Conservation (phyloP, 2,888 invertebrate genomes). For the Andrena dorsata region DNA sequence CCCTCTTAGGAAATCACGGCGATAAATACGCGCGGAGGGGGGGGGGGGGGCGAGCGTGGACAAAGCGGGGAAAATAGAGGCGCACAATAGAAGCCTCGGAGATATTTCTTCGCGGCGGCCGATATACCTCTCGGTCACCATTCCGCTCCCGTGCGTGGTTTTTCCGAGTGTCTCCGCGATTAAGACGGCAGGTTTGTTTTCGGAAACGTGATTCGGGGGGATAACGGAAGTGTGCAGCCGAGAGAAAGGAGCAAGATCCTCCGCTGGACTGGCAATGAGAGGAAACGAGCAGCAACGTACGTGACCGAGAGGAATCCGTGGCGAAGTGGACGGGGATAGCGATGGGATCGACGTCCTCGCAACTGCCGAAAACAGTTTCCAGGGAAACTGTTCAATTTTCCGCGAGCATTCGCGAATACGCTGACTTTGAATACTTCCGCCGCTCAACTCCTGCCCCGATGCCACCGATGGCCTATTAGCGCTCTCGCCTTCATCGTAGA, state of each 20-base stretch:
- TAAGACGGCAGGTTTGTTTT: conserved; percentile 60
- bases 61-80: neutral
- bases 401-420: neutral
- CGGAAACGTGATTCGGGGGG: conserved; percentile 44
- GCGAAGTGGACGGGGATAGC: conserved; percentile 9
- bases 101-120: conserved; percentile 24
- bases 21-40: conserved; percentile 26
- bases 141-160: neutral
- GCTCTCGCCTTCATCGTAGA: neutral
- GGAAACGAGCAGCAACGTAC: conserved; percentile 27
- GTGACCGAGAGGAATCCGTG: conserved; percentile 21
- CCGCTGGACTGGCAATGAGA: conserved; percentile 22
- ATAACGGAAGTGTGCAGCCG: neutral
- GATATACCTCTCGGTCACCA: conserved; percentile 28
- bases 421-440: neutral
- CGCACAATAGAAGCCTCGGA: neutral
- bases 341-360: conserved; percentile 1
- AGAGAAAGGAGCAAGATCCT: conserved; percentile 16
- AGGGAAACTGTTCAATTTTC: neutral
- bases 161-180: conserved; percentile 42
- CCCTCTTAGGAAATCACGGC: conserved; percentile 35
- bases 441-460: neutral
- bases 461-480: neutral
- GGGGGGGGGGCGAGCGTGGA: neutral
- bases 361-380: neutral